Percentiles rank a stretch among this genome's conserved stretches.
phyloP scores from a whole-genome alignment of 2,888 invertebrate genomes.

The Papilio demoleus region DNA sequence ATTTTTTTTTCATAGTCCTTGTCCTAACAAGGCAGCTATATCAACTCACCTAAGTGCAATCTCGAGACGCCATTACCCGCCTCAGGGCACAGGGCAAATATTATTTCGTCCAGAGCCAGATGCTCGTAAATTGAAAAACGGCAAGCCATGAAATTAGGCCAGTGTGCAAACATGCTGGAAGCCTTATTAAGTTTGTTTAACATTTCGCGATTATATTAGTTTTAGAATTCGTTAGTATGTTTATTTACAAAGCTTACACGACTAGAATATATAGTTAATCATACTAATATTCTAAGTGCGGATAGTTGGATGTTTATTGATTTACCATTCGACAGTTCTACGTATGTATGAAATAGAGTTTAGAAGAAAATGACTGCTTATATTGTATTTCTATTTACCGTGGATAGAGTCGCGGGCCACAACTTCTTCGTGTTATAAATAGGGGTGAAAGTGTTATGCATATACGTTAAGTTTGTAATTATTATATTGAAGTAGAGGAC shows the following conservation, averaged over 20 bases:
- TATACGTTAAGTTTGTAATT: no score
- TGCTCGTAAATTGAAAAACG: conserved; percentile 39
- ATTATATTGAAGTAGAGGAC: no score
- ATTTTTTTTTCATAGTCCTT: conserved; percentile 1
- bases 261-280: no score
- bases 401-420: no score
- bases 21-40: conserved; percentile 25
- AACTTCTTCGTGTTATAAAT: no score
- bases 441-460: no score
- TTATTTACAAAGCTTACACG: background rate
- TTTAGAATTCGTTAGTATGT: conserved; percentile 5
- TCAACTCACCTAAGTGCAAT: conserved; percentile 49
- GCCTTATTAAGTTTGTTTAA: conserved; percentile 30
- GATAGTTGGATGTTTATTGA: no score
- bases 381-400: no score
- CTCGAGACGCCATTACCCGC: conserved; percentile 62
- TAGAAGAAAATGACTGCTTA: no score
- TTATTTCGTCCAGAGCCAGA: conserved; percentile 57
- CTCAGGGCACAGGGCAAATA: conserved; percentile 64
- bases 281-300: no score
- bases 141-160: conserved; percentile 35
- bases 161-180: conserved; percentile 29
- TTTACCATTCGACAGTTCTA: no score
- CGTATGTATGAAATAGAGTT: no score
- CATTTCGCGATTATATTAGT: conserved; percentile 24